phyloP scores from a whole-genome alignment of 2,797 vertebrate species.

The Oophaga sylvatica region DNA sequence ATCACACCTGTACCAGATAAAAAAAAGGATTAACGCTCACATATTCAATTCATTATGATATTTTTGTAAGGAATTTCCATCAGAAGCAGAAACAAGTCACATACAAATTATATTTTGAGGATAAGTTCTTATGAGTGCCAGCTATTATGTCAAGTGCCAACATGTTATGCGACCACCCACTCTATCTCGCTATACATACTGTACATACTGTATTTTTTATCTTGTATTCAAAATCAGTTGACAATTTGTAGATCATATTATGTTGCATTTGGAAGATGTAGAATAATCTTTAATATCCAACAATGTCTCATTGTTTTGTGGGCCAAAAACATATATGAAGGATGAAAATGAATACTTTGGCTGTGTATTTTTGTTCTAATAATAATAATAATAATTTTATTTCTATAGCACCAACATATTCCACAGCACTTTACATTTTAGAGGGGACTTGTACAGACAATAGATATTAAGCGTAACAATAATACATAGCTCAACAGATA shows the following conservation, averaged over 20 bases:
- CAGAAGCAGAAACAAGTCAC: conserved; percentile 13
- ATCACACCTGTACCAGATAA: not conserved
- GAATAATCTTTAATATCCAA: not conserved
- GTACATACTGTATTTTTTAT: not conserved
- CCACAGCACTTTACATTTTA: no score
- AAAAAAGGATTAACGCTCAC: not conserved
- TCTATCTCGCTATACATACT: not conserved
- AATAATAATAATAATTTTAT: no score
- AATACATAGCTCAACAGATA: no score
- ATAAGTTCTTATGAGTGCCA: not conserved
- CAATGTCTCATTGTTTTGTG: not conserved
- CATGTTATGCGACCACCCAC: not conserved
- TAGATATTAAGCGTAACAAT: no score
- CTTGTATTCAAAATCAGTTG: not conserved
- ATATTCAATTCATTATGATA: not conserved
- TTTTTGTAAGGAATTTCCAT: not conserved
- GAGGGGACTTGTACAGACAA: no score
- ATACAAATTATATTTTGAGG: not conserved
- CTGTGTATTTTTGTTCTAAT: not conserved
- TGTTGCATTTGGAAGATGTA: not conserved
- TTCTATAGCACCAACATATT: no score
- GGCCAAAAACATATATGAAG: not conserved
- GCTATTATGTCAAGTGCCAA: not conserved
- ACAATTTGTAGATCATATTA: not conserved
- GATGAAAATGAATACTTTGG: not conserved